Evolutionary conservation across 2,797 vertebrate genomes (phyloP).

Genomic region (Phylloscopus collybita): DNA sequence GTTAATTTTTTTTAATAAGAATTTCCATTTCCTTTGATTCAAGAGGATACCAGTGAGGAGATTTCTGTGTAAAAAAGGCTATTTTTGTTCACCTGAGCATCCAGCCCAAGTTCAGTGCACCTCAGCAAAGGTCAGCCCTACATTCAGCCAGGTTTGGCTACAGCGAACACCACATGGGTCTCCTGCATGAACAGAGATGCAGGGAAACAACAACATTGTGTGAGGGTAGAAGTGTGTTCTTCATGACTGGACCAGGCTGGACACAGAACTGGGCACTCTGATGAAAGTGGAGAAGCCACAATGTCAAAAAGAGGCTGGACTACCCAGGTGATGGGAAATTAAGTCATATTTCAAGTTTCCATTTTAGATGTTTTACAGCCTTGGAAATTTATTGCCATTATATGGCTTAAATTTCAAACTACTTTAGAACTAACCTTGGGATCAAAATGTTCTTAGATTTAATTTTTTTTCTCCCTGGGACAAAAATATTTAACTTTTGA

Average conservation of each 20-base stretch:
- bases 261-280: background rate
- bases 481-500: constrained; percentile 5
- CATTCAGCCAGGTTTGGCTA: background rate
- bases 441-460: constrained; percentile 28
- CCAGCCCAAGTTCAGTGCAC: background rate
- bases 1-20: background rate
- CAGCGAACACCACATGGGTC: accelerated
- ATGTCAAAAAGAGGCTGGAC: background rate
- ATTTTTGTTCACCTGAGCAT: background rate
- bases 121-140: background rate
- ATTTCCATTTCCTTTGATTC: background rate
- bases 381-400: background rate
- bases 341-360: background rate
- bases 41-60: background rate
- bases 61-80: background rate
- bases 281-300: background rate
- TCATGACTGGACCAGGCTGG: background rate
- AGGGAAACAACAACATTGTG: background rate
- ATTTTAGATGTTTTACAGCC: background rate
- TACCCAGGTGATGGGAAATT: background rate
- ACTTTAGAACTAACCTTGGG: background rate
- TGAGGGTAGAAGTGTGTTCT: background rate
- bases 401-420: constrained; percentile 26
- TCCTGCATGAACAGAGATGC: background rate
- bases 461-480: background rate